Conservation (phyloP, 2,888 invertebrate species). For the Zaprionus obscuricornis region DNA sequence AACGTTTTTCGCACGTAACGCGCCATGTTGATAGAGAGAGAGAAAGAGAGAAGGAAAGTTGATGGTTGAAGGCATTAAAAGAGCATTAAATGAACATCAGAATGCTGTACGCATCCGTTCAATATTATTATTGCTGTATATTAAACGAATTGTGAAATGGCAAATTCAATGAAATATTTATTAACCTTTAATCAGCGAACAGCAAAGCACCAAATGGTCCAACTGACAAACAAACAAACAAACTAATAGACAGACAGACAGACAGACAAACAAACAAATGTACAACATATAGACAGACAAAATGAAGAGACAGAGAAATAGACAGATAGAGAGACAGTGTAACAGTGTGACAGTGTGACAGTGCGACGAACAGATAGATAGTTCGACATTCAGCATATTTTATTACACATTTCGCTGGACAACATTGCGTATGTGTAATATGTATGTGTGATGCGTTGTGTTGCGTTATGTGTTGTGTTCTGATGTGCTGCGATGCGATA, state of each 20-base stretch:
- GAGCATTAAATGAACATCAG: constrained; percentile 39
- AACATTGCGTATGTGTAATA: constrained; percentile 36
- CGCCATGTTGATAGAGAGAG: too few relatives aligned
- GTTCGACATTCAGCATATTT: constrained; percentile 34
- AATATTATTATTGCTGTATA: constrained; percentile 43
- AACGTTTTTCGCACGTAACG: too few relatives aligned
- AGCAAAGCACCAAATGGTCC: neutral
- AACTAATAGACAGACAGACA: neutral
- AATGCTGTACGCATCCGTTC: constrained; percentile 38
- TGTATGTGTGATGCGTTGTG: too few relatives aligned
- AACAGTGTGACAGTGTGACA: too few relatives aligned
- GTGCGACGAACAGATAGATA: neutral
- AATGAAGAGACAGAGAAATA: too few relatives aligned
- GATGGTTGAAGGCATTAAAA: constrained; percentile 29
- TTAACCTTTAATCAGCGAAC: constrained; percentile 47
- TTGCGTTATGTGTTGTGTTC: too few relatives aligned
- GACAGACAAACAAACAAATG: too few relatives aligned
- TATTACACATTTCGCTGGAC: constrained; percentile 37
- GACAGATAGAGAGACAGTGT: neutral
- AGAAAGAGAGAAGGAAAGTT: too few relatives aligned
- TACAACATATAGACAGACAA: too few relatives aligned
- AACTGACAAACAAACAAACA: too few relatives aligned
- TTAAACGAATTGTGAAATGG: constrained; percentile 54
- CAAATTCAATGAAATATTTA: constrained; percentile 66
- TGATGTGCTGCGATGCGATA: constrained; percentile 14